Percentiles rank a stretch among this genome's conserved stretches.
Evolutionary conservation across 2,888 invertebrate genomes (phyloP).

Genomic region (Drosophila bunnanda): DNA sequence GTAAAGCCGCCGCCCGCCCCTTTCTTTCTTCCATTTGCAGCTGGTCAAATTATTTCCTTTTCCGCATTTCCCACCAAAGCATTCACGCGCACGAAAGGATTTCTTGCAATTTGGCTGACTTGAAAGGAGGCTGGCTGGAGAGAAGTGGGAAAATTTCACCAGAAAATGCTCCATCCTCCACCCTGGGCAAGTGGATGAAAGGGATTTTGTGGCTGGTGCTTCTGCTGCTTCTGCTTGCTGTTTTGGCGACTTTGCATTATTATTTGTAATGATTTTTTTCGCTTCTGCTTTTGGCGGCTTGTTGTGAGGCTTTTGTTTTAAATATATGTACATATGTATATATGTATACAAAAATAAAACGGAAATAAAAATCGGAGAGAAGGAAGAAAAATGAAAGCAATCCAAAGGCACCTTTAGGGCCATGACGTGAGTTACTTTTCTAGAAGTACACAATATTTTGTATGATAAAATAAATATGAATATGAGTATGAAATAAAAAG

Average conservation of each 20-base stretch:
- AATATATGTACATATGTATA: too few relatives aligned
- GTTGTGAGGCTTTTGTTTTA: constrained; percentile 72
- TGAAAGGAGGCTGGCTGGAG: constrained; percentile 60
- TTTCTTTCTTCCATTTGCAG: background rate
- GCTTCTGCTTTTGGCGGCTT: constrained; percentile 67
- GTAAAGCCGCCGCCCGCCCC: background rate
- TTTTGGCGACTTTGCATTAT: constrained; percentile 81
- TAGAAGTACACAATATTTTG: constrained; percentile 1
- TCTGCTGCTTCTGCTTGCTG: constrained; percentile 41
- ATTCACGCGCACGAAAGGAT: constrained; percentile 83
- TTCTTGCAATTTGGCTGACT: constrained; percentile 82
- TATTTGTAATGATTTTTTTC: constrained; percentile 64
- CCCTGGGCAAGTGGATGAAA: constrained; percentile 65
- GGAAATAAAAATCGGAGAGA: constrained; percentile 16
- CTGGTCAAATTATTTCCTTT: constrained; percentile 73
- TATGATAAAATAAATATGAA: accelerated
- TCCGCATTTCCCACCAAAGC: constrained; percentile 69
- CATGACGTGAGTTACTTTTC: constrained; percentile 24
- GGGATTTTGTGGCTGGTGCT: constrained; percentile 59
- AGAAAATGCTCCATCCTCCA: constrained; percentile 58
- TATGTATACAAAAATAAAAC: too few relatives aligned
- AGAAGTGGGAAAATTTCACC: constrained; percentile 20
- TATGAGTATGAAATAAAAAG: background rate
- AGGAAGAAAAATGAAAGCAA: constrained; percentile 36
- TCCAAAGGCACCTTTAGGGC: constrained; percentile 28